Evolutionary conservation across 2,888 invertebrate species (phyloP), one percentile per base, ranked within the genome.

Genomic region (Galerucella nymphaeae): DNA sequence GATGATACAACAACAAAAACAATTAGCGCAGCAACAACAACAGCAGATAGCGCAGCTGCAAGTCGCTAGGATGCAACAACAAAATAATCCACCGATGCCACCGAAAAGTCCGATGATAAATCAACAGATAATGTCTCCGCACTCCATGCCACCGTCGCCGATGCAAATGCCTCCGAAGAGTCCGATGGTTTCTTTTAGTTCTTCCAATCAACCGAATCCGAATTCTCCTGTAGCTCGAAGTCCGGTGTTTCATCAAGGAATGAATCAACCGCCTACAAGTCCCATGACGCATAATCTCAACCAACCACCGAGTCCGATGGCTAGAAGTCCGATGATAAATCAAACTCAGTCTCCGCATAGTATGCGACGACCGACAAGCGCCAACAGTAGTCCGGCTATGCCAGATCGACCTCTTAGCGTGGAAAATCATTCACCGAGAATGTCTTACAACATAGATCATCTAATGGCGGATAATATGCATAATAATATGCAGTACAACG

Each of bases 371-470:
- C 89, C 90, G 13, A 89, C 89, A 1, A 89, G 88, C 73, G 85
- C 87, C 14, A 89, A 88, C 23, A 89, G 88, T 68, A 88, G 88
- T 72, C 89, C 89, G 50, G 88, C 88, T 3, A 88, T 89, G 85
- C 89, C 90, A 0, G 90, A 91, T 75, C 84, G 90, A 70, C 90
- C 90, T 0, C 89, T 88, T 68, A 90, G 90, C 79, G 89, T 89
- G 1, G 90, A 90, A 77, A 90, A 90, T 83, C 83, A 87, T 57
- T 89, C 89, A 1, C 89, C 90, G 8, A 71, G 74, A 63, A 62
- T 71, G 55, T 61, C 70, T 3, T 88, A 87, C 66, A 77, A 74
- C 9, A 77, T 80, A 58, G 79, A 79, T 30, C 76, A 76, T 59
- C 62, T 78, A 30, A 74, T 78, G 55, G 78, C 78, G 64, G 80